Conservation (phyloP, 2,888 invertebrate genomes). For the Drosophila cognata region DNA sequence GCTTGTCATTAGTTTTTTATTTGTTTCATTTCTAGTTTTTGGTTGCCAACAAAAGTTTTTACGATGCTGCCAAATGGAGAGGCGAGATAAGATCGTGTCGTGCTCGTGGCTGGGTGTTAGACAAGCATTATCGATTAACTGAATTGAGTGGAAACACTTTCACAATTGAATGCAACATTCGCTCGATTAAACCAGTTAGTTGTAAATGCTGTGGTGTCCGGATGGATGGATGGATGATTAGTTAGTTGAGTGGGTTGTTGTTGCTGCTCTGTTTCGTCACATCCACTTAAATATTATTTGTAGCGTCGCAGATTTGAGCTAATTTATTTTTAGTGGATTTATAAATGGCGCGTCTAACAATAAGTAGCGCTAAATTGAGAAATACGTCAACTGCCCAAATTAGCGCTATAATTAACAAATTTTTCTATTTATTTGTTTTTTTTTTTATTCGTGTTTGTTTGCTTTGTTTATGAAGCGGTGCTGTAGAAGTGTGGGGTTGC, state of each 20-base stretch:
- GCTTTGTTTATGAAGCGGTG: constrained; percentile 26
- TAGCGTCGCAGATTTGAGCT: constrained; percentile 44
- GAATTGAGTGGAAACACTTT: constrained; percentile 19
- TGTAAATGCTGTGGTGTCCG: background rate
- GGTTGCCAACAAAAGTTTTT: constrained; percentile 25
- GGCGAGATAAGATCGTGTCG: constrained; percentile 33
- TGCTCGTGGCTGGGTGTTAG: background rate
- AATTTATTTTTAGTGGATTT: constrained; percentile 73
- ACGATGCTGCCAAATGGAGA: constrained; percentile 17
- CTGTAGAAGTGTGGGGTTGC: background rate
- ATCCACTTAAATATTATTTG: constrained; percentile 20
- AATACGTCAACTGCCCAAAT: constrained; percentile 59
- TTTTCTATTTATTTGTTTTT: background rate
- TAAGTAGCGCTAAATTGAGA: constrained; percentile 71
- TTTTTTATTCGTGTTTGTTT: background rate
- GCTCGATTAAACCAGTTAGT: background rate
- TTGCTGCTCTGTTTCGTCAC: constrained; percentile 22
- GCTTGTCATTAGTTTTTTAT: constrained; percentile 15
- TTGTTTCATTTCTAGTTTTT: background rate
- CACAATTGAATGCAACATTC: background rate
- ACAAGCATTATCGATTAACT: constrained; percentile 35
- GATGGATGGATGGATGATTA: background rate
- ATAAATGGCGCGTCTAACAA: constrained; percentile 70
- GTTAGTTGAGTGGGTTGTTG: background rate
- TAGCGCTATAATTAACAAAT: constrained; percentile 73